Base-by-base conservation (phyloP, 1,140 invertebrate genomes). In the Diplogasteroides magnus region DNA sequence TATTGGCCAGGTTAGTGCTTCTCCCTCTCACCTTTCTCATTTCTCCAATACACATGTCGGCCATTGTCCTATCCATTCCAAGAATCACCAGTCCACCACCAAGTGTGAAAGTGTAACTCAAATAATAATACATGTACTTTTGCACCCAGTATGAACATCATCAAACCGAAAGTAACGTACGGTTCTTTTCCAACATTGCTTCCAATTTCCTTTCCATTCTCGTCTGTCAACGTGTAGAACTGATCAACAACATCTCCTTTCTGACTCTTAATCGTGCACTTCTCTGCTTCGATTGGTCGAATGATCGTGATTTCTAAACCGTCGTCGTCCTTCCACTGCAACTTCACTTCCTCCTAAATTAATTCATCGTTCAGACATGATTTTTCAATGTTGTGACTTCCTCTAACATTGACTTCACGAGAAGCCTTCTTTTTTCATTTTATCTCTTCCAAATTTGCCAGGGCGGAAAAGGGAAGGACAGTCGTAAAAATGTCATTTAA, bases 1-100 rank as follows among this genome's bases (percentile, higher is more conserved):
- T n/a, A n/a, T n/a, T n/a, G n/a, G n/a, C n/a, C n/a, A n/a, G n/a
- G n/a, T n/a, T n/a, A n/a, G n/a, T n/a, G n/a, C n/a, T n/a, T n/a
- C n/a, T n/a, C n/a, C n/a, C n/a, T n/a, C n/a, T n/a, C n/a, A n/a
- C 81, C 61, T 79, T 80, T 64, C 80, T 72, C 66, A 83, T 82
- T 62, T 82, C 80, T 63, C 80, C 80, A 48, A 82, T 78, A 63
- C 80, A 82, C 80, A 81, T 81, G 11, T 77, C 79, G 31, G 74
- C 71, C 75, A 76, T 76, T n/a, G 74, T 69, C 29, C 79, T 67
- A 31, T 81, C 79, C 80, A 82, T 82, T 58, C 80, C 80, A 28
- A 72, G 59, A 64, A 82, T 82, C 13, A 82, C 80, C 63, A 82
- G 78, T 32, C 65, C 71, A 59, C 62, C 68, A 26, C 80, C 80